A percentile compares a stretch with the other conserved stretches of the same genome.
These are phyloP conservation scores for Smittia sp. DNA, from an alignment of 2,888 invertebrate genomes.

Conservation along the genomic window DNA sequence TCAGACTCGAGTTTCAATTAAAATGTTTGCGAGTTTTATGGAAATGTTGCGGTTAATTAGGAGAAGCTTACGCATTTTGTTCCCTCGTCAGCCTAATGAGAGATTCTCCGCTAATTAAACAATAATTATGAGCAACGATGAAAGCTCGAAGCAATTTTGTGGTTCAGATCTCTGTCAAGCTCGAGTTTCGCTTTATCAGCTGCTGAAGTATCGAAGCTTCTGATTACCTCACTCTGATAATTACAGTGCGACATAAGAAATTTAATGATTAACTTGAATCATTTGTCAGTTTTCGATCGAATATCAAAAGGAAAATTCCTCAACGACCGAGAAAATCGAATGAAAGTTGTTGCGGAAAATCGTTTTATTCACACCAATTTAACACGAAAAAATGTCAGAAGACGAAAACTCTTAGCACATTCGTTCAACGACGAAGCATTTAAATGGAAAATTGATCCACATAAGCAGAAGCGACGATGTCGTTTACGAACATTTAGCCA, in stretches of 20 bases:
- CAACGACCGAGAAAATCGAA: not conserved
- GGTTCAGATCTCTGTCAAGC: not conserved
- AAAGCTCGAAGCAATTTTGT: not conserved
- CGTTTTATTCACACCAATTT: slow-evolving; percentile 40
- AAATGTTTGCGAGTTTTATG: slow-evolving; percentile 27
- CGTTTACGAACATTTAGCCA: not conserved
- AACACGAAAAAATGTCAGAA: slow-evolving; percentile 8
- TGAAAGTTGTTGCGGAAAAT: slow-evolving; percentile 37
- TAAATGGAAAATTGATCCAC: slow-evolving; percentile 39
- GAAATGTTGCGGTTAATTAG: slow-evolving; percentile 37
- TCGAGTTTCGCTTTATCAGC: too few relatives aligned
- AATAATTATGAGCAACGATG: slow-evolving; percentile 24
- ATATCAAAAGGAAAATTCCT: not conserved
- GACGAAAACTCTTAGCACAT: slow-evolving; percentile 2
- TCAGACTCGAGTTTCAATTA: slow-evolving; percentile 19
- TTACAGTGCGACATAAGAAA: too few relatives aligned
- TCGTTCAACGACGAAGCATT: slow-evolving; percentile 26
- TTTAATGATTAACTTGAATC: too few relatives aligned
- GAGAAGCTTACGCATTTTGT: not conserved
- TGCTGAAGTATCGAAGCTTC: too few relatives aligned
- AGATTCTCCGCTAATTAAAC: slow-evolving; percentile 37
- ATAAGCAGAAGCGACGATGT: slow-evolving; percentile 4
- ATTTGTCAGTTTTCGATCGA: not conserved
- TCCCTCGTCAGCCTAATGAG: slow-evolving; percentile 17
- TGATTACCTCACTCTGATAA: too few relatives aligned